Base-by-base conservation (phyloP, 2,113 vertebrate species). In the Vulpes ferrilata region DNA sequence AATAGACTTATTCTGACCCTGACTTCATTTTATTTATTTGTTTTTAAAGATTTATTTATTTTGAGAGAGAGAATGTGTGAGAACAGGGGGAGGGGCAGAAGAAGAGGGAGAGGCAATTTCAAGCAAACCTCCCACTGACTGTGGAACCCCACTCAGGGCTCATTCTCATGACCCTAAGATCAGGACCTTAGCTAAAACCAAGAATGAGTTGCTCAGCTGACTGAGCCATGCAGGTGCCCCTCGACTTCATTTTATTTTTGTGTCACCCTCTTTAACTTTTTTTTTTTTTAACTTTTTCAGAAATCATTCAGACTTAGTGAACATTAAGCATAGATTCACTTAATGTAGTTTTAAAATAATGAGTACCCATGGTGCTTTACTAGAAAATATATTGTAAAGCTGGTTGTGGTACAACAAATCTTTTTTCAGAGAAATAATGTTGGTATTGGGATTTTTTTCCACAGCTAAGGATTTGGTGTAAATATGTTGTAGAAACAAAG, bases 401-500 rank as follows among this genome's bases (percentile, higher is more conserved):
- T 60, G 5, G 78, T 67, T 71, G 27, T 78, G 38, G 32, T n/a
- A 35, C 82, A 80, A 73, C 23, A 86, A 9, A 38, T 80, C 10
- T 64, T 81, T 94, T 71, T 71, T 23, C n/a, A 95, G 67, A 86
- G 59, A 91, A 92, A 78, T 93, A 93, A 74, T 87, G 3, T 80
- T 64, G 64, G 69, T 69, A 76, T 81, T 91, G 53, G 32, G 9
- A 91, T 84, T 96, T 73, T 23, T 71, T 95, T 88, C 92, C 25
- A 32, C 11, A 20, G 82, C 11, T 67, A 65, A 92, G 62, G 43
- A 76, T 76, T 82, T 93, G 43, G 15, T 88, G 15, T 93, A 59
- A 91, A 74, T 87, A 78, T 59, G 25, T 84, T 95, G 48, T 92
- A 73, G 78, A 93, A 93, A 11, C 35, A 92, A 88, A 92, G 19